phyloP scores from a whole-genome alignment of 2,113 vertebrate species.

The Apaloderma vittatum region DNA sequence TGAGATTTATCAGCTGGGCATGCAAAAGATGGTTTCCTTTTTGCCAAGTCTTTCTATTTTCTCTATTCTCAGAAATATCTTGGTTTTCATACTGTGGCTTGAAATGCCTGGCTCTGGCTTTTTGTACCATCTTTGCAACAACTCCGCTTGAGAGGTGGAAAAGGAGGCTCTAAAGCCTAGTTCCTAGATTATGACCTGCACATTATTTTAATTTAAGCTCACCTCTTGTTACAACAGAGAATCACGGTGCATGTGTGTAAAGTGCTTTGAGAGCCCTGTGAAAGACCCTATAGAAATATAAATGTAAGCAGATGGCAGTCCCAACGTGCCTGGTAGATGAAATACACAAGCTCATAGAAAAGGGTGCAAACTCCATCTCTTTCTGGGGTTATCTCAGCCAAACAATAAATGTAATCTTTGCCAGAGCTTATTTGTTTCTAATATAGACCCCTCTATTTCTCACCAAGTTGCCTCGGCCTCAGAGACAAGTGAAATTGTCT shows the following conservation, averaged over 20 bases:
- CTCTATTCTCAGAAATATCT: background rate
- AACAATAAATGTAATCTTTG: background rate
- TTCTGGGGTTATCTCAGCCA: background rate
- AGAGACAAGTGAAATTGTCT: background rate
- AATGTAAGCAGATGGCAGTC: conserved; percentile 62
- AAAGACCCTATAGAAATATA: conserved; percentile 64
- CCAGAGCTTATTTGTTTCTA: background rate
- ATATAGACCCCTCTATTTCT: background rate
- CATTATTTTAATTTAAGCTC: conserved; percentile 67
- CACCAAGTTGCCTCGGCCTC: background rate
- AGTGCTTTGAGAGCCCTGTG: conserved; percentile 61
- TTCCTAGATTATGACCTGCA: conserved; percentile 45
- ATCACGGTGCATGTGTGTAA: conserved; percentile 64
- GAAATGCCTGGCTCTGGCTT: conserved; percentile 7
- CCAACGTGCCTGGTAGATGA: background rate
- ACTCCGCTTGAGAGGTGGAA: conserved; percentile 26
- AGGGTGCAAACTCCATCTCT: background rate
- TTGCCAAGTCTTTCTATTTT: background rate
- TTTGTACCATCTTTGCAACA: conserved; percentile 46
- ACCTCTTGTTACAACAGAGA: conserved; percentile 64
- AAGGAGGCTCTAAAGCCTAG: conserved; percentile 59
- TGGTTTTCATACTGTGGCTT: background rate
- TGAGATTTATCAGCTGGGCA: background rate
- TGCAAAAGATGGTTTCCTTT: background rate
- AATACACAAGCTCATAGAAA: background rate